Conservation (phyloP, 2,888 invertebrate species). For the Harpalus rufipes region DNA sequence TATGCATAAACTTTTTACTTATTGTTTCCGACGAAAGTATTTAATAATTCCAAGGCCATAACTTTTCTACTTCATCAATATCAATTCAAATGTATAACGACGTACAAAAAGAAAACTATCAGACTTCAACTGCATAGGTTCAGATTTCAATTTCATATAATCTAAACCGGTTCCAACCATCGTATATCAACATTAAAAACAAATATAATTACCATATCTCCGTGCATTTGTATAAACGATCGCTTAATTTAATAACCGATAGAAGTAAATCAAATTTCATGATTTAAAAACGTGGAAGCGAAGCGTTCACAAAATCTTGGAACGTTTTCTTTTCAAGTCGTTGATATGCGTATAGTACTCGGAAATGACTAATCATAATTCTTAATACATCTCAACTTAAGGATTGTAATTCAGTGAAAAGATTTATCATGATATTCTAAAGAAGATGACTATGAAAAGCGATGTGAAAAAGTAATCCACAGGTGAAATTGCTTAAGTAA, state of each 20-base stretch:
- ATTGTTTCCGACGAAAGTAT: neutral
- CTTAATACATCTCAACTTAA: constrained; percentile 30
- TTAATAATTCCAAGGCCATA: constrained; percentile 2
- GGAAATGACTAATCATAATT: constrained; percentile 41
- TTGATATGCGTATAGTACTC: constrained; percentile 29
- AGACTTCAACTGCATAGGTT: constrained; percentile 3
- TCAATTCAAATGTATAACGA: constrained; percentile 14
- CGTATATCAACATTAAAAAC: neutral
- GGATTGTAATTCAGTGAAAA: constrained; percentile 30
- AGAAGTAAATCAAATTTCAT: constrained; percentile 23
- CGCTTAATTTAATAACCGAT: constrained; percentile 9
- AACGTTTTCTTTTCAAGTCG: neutral
- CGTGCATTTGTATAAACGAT: constrained; percentile 10
- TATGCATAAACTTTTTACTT: neutral
- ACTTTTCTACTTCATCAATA: neutral
- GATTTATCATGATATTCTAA: constrained; percentile 31
- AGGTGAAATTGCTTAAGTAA: constrained; percentile 24
- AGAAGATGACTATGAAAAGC: constrained; percentile 32
- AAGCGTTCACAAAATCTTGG: neutral
- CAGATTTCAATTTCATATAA: constrained; percentile 7
- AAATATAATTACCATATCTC: constrained; percentile 21
- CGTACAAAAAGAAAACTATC: neutral
- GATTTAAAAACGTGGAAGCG: neutral
- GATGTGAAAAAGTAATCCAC: neutral
- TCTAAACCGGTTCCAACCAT: constrained; percentile 14